Percentiles rank a stretch among this genome's conserved stretches.
phyloP scores from a whole-genome alignment of 1,140 invertebrate genomes.

The Orchesella cincta region DNA sequence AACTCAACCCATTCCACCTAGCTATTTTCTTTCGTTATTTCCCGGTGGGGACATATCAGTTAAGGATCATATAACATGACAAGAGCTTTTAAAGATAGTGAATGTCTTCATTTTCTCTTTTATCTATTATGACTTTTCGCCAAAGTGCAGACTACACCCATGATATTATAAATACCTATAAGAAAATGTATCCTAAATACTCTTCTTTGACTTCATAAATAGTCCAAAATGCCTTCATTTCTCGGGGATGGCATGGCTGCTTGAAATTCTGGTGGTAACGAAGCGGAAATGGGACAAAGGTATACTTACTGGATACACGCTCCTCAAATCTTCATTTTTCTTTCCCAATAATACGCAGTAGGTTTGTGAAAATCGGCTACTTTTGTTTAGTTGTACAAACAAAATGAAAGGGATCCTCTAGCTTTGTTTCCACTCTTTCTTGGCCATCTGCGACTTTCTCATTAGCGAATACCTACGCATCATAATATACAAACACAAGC shows the following conservation, averaged over 20 bases:
- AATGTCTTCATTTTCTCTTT: not conserved
- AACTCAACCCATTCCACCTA: not conserved
- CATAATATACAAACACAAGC: not conserved
- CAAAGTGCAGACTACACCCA: not conserved
- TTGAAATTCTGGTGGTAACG: not conserved
- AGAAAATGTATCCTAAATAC: not conserved
- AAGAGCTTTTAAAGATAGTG: not conserved
- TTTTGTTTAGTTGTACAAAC: too few relatives aligned
- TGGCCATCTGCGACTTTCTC: too few relatives aligned
- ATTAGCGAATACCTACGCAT: too few relatives aligned
- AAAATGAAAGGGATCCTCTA: too few relatives aligned
- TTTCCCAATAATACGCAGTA: too few relatives aligned
- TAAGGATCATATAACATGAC: conserved; percentile 12
- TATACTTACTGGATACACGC: too few relatives aligned
- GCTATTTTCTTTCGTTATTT: conserved; percentile 5
- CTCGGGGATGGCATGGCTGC: not conserved
- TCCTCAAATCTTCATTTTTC: too few relatives aligned
- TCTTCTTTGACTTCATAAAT: not conserved
- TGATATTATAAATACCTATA: not conserved
- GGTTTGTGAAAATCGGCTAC: too few relatives aligned
- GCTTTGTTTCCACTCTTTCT: too few relatives aligned
- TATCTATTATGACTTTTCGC: not conserved
- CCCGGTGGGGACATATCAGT: conserved; percentile 1
- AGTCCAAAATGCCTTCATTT: not conserved
- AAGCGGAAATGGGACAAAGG: too few relatives aligned